These are phyloP conservation scores for Mastomys coucha DNA, from an alignment of 2,113 vertebrate species.

Conservation along the genomic window DNA sequence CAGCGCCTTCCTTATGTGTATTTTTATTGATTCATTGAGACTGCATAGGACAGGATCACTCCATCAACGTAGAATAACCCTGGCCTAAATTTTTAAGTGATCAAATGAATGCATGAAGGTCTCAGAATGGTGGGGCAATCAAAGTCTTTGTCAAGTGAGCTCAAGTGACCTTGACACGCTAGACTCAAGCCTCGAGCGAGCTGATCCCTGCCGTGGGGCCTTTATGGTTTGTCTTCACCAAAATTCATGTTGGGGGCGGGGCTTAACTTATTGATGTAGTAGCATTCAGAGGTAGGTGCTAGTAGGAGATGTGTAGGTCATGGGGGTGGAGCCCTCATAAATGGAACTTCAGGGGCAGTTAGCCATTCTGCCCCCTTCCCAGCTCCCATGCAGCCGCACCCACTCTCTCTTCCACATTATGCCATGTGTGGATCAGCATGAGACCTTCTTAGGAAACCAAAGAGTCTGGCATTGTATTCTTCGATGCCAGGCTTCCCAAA, in stretches of 20 bases:
- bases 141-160: not conserved
- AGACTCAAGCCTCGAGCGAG: not conserved
- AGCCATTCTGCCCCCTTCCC: not conserved
- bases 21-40: not conserved
- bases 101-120: not conserved
- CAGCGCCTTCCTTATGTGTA: too few relatives aligned
- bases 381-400: not conserved
- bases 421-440: not conserved
- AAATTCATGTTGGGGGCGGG: not conserved
- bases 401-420: not conserved
- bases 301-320: not conserved
- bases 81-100: not conserved
- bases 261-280: not conserved
- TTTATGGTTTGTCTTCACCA: not conserved
- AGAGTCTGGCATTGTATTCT: not conserved
- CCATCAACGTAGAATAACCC: not conserved
- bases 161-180: too few relatives aligned
- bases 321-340: not conserved
- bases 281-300: not conserved
- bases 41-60: accelerated
- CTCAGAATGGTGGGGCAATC: not conserved
- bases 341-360: not conserved
- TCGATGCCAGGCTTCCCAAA: not conserved
- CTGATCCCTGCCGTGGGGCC: not conserved
- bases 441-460: not conserved